Percentiles rank a stretch among this genome's conserved stretches.
Evolutionary conservation across 2,113 vertebrate genomes (phyloP).

Genomic region (Lepisosteus oculatus): DNA sequence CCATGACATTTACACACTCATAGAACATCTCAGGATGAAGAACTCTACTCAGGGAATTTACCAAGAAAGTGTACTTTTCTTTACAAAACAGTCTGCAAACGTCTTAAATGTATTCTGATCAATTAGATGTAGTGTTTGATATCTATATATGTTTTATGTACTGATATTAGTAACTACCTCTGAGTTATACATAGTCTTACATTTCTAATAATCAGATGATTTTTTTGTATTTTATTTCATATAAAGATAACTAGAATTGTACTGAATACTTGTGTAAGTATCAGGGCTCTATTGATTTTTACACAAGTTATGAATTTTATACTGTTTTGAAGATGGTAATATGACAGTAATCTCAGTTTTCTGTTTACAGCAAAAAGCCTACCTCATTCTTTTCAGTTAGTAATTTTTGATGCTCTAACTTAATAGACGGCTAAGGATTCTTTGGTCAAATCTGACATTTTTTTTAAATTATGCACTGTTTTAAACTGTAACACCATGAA

Average conservation of each 20-base stretch:
- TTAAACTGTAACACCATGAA: no score
- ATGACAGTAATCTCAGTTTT: slow-evolving; percentile 46
- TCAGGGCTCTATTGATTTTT: slow-evolving; percentile 63
- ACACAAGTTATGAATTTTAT: slow-evolving; percentile 49
- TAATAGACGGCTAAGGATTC: slow-evolving; percentile 52
- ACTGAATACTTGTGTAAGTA: slow-evolving; percentile 63
- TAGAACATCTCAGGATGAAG: slow-evolving; percentile 95
- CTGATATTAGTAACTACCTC: slow-evolving; percentile 96
- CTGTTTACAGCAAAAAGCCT: slow-evolving; percentile 96
- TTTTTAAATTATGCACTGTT: no score
- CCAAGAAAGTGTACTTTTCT: slow-evolving; percentile 79
- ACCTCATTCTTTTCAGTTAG: slow-evolving; percentile 86
- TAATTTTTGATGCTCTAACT: slow-evolving; percentile 68
- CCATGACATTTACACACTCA: slow-evolving; percentile 59
- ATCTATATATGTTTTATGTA: slow-evolving; percentile 75
- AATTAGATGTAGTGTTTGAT: slow-evolving; percentile 71
- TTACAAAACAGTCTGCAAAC: slow-evolving; percentile 71
- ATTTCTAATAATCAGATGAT: slow-evolving; percentile 64
- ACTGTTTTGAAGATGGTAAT: slow-evolving; percentile 30
- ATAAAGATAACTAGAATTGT: slow-evolving; percentile 63
- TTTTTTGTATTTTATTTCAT: slow-evolving; percentile 65
- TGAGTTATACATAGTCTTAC: slow-evolving; percentile 75
- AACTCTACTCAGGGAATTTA: slow-evolving; percentile 98
- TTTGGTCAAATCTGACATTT: no score
- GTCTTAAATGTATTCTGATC: slow-evolving; percentile 64